Percentiles rank a stretch among this genome's conserved stretches.
These are phyloP conservation scores for Eudyptes chrysolophus DNA, from an alignment of 2,113 vertebrate species.

Conservation along the genomic window DNA sequence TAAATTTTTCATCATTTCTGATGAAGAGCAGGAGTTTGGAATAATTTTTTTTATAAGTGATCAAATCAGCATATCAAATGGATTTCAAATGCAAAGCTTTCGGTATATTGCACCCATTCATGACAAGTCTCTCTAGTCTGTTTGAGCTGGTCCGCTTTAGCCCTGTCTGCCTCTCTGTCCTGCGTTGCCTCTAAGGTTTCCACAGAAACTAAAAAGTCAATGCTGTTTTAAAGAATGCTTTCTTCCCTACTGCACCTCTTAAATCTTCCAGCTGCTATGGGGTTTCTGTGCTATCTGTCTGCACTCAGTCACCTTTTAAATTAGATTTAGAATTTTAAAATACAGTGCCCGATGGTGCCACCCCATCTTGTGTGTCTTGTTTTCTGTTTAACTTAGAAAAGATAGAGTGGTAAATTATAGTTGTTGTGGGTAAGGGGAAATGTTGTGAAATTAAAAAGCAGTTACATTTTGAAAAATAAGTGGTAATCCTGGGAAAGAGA, in stretches of 20 bases:
- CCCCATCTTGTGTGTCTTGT: not conserved
- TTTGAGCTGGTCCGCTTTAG: not conserved
- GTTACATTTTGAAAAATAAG: not conserved
- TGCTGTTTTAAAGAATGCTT: not conserved
- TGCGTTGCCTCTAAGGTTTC: not conserved
- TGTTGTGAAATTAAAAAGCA: constrained; percentile 2
- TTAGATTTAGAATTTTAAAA: constrained; percentile 1
- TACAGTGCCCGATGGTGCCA: not conserved
- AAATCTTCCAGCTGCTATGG: constrained; percentile 16
- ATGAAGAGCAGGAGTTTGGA: not conserved
- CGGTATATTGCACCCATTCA: not conserved
- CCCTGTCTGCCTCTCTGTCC: not conserved
- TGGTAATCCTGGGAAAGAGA: not conserved
- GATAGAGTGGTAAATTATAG: not conserved
- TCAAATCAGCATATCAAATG: not conserved
- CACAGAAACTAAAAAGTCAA: not conserved
- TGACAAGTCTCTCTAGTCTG: not conserved
- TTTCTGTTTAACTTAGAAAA: not conserved
- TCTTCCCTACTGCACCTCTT: constrained; percentile 32
- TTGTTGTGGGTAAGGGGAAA: not conserved
- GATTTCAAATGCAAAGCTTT: constrained; percentile 1
- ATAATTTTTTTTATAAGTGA: not conserved
- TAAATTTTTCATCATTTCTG: not conserved
- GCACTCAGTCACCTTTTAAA: constrained; percentile 19
- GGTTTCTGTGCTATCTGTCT: constrained; percentile 13